phyloP scores from a whole-genome alignment of 1,140 invertebrate genomes.

The Lasioglossum baleicum region DNA sequence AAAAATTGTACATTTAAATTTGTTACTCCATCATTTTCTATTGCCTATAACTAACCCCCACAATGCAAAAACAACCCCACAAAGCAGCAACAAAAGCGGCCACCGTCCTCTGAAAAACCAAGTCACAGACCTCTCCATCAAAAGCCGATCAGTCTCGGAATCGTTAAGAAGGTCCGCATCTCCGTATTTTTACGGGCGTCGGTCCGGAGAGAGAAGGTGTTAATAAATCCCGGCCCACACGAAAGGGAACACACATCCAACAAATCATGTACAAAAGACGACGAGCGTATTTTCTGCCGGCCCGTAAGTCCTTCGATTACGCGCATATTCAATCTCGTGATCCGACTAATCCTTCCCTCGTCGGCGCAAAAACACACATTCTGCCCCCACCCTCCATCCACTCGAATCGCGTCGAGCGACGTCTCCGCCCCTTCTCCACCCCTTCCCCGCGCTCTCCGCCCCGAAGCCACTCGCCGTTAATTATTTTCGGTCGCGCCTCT shows the following conservation, averaged over 20 bases:
- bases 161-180: too few species aligned
- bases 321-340: not conserved
- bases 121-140: too few species aligned
- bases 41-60: too few species aligned
- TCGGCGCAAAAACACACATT: slow-evolving; percentile 36
- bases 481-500: not conserved
- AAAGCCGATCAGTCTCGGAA: too few species aligned
- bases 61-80: too few species aligned
- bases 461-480: not conserved
- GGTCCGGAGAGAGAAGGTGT: not conserved
- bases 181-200: too few species aligned
- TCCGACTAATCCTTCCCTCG: slow-evolving; percentile 7
- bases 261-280: slow-evolving; percentile 4
- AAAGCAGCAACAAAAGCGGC: too few species aligned
- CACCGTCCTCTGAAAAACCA: too few species aligned
- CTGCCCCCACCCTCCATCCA: not conserved
- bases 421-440: not conserved
- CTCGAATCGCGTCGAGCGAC: slow-evolving; percentile 1
- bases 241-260: not conserved
- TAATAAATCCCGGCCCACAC: not conserved
- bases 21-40: too few species aligned
- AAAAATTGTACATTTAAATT: too few species aligned
- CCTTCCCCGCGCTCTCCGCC: too few species aligned
- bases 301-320: not conserved
- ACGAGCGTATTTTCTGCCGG: not conserved